Percentiles rank a stretch among this genome's conserved stretches.
Evolutionary conservation across 2,888 invertebrate species (phyloP).

Genomic region (Patella pellucida): DNA sequence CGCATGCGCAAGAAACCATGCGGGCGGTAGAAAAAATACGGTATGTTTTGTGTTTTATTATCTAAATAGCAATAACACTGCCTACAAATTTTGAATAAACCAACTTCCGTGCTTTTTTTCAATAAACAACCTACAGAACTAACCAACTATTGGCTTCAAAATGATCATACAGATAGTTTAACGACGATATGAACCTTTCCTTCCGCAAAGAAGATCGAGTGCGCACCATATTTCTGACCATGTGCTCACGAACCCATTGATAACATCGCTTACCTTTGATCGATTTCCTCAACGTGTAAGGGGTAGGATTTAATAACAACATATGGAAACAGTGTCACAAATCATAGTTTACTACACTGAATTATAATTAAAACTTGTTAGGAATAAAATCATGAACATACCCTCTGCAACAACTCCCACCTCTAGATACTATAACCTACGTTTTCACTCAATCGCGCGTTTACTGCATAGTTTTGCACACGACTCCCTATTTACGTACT

Average conservation of each 20-base stretch:
- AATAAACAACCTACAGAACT: too few relatives aligned
- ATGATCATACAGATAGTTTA: too few relatives aligned
- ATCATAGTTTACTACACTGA: too few relatives aligned
- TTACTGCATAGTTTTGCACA: neutral
- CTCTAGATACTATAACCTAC: constrained; percentile 11
- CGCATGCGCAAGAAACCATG: too few relatives aligned
- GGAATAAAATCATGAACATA: constrained; percentile 12
- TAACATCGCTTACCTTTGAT: neutral
- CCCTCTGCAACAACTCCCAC: constrained; percentile 25
- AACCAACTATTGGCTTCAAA: too few relatives aligned
- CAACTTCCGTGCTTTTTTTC: too few relatives aligned
- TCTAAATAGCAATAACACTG: too few relatives aligned
- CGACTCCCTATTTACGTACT: neutral
- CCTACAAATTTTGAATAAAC: too few relatives aligned
- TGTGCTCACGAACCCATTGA: neutral
- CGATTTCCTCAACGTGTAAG: neutral
- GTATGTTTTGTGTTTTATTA: too few relatives aligned
- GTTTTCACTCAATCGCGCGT: neutral
- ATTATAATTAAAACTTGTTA: neutral
- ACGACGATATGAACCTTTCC: too few relatives aligned
- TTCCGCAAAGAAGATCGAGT: too few relatives aligned
- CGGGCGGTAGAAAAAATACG: too few relatives aligned
- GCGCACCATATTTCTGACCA: neutral
- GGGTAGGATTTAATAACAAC: neutral
- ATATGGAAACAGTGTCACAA: neutral